These are phyloP conservation scores for Pseudois nayaur DNA, from an alignment of 2,113 vertebrate genomes.

Conservation along the genomic window DNA sequence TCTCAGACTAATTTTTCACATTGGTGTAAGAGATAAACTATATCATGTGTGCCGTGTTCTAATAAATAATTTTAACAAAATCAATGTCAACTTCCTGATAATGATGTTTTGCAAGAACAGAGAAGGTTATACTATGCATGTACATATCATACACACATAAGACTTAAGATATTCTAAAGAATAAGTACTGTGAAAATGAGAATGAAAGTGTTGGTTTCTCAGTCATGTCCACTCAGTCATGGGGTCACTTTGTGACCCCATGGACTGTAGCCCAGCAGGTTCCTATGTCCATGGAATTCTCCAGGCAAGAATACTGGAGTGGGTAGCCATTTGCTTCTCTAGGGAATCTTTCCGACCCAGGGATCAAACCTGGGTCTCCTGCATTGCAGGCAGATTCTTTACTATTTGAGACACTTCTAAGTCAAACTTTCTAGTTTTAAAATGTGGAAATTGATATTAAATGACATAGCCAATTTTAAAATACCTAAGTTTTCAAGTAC, in stretches of 20 bases:
- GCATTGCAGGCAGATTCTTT: neutral
- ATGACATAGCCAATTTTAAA: neutral
- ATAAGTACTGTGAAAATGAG: neutral
- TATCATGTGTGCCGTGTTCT: neutral
- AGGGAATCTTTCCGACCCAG: neutral
- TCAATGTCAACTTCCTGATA: neutral
- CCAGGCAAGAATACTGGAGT: neutral
- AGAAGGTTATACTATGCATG: neutral
- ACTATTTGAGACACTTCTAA: neutral
- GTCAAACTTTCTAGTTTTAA: neutral
- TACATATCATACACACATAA: neutral
- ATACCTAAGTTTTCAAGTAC: neutral
- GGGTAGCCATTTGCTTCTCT: neutral
- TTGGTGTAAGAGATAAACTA: neutral
- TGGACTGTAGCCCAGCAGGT: neutral
- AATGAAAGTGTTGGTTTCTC: neutral
- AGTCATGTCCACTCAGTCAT: neutral
- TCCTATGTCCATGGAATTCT: neutral
- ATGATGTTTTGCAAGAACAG: neutral
- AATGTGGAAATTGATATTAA: neutral
- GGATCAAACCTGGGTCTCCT: neutral
- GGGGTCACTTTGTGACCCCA: neutral
- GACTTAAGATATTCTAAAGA: neutral
- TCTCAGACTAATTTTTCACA: neutral
- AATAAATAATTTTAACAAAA: neutral